Percentiles rank a stretch among this genome's conserved stretches.
Conservation (phyloP, 2,888 invertebrate species). For the Tuberolachnus salignus region DNA sequence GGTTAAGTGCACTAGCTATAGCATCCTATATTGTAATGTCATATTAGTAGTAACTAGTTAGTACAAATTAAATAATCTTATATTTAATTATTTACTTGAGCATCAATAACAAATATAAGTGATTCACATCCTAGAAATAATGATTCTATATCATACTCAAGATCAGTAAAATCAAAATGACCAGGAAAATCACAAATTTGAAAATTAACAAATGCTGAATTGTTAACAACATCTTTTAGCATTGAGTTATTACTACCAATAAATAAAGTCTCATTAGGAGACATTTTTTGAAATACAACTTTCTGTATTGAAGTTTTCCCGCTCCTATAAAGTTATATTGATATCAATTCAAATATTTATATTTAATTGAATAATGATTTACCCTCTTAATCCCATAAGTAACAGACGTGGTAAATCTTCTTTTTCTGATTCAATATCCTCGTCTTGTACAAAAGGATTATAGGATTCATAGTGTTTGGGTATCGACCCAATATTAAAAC, state of each 20-base stretch:
- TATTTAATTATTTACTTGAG: conserved; percentile 69
- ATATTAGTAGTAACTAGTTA: conserved; percentile 1
- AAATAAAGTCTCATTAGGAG: conserved; percentile 98
- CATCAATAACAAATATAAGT: conserved; percentile 98
- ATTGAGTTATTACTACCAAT: conserved; percentile 98
- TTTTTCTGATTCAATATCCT: conserved; percentile 45
- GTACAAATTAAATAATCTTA: neutral
- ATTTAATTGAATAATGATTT: conserved; percentile 57
- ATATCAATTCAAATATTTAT: conserved; percentile 1
- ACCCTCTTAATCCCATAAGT: conserved; percentile 92
- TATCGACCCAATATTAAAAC: conserved; percentile 73
- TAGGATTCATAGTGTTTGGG: conserved; percentile 94
- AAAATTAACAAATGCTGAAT: conserved; percentile 97
- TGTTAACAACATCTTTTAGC: conserved; percentile 96
- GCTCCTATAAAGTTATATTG: conserved; percentile 72
- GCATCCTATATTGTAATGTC: conserved; percentile 74
- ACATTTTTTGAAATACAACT: conserved; percentile 99
- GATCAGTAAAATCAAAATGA: conserved; percentile 97
- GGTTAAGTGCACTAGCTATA: conserved; percentile 92
- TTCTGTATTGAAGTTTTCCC: conserved; percentile 99
- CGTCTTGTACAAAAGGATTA: conserved; percentile 68
- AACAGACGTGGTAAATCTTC: conserved; percentile 76
- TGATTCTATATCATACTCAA: conserved; percentile 92
- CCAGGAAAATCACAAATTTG: conserved; percentile 99
- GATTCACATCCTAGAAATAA: conserved; percentile 98